Evolutionary conservation across 2,888 invertebrate species (phyloP), one percentile per base, ranked within the genome.

Genomic region (Drosophila stalkeri): DNA sequence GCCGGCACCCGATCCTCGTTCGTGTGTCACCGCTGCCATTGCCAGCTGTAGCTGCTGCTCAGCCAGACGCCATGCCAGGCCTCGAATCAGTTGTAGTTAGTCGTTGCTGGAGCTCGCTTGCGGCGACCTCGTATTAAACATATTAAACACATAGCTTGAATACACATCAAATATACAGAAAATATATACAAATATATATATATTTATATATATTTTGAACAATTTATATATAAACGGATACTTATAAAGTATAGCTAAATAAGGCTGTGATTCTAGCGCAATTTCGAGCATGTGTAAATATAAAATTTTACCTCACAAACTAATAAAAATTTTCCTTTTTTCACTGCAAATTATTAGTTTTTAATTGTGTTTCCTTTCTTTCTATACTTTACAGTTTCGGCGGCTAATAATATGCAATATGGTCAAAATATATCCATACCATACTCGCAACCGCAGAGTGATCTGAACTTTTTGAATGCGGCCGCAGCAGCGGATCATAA

Each of bases 361-460:
- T 12, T 68, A 51, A 68, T 52, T n/a, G 8, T 3, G 8, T 37
- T n/a, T 16, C 57, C 31, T 27, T 16, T 41, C 4, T 37, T 2
- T 46, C 57, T 47, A 6, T 68, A 39, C 59, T 55, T 82, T 87
- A 51, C 84, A 90, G 89, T 93, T 92, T 90, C 91, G 90, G 93
- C 93, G 67, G 92, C 92, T 74, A 93, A 93, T 80, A 92, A 92
- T 75, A 89, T 93, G 93, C 93, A 93, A 91, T 93, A 93, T 90
- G 93, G 93, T 72, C 93, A 93, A 72, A 93, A 93, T 91, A 93
- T 93, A 75, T 93, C 93, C 77, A 93, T 93, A 90, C 93, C 93
- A 57, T 93, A 93, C 82, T 92, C 92, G 61, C 93, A 93, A 75
- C 93, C 93, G 49, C 93, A 93, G 86, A 91, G 89, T 75, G 93